Evolutionary conservation across 92 coral and sea anemone genomes (phyloP).

Genomic region (Phenganax subtilis): DNA sequence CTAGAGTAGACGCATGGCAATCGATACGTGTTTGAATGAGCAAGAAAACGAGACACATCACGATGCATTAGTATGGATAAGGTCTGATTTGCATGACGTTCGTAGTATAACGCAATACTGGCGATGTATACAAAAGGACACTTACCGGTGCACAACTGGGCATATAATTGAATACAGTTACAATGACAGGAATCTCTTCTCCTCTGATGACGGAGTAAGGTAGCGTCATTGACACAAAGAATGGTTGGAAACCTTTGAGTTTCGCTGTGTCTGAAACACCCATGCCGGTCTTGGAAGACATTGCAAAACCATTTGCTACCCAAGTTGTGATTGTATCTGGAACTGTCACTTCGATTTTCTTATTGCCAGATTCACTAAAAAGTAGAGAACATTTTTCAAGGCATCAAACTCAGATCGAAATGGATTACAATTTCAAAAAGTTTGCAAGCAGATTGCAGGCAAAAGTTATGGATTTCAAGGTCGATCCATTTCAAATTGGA

Average conservation of each 20-base stretch:
- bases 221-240: slow-evolving; percentile 80
- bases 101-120: too few relatives aligned
- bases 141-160: slow-evolving; percentile 78
- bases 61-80: too few relatives aligned
- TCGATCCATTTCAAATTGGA: too few relatives aligned
- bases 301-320: slow-evolving; percentile 87
- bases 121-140: neutral
- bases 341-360: slow-evolving; percentile 59
- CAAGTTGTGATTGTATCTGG: slow-evolving; percentile 95
- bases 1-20: too few relatives aligned
- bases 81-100: too few relatives aligned
- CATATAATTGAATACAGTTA: slow-evolving; percentile 87
- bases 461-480: too few relatives aligned
- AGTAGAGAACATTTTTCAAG: neutral
- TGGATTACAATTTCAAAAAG: too few relatives aligned
- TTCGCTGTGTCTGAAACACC: slow-evolving; percentile 69
- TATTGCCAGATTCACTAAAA: slow-evolving; percentile 17
- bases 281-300: slow-evolving; percentile 69
- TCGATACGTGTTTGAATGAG: too few relatives aligned
- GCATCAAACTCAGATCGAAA: neutral
- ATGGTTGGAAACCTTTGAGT: slow-evolving; percentile 71
- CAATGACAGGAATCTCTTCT: slow-evolving; percentile 73
- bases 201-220: slow-evolving; percentile 95
- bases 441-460: too few relatives aligned
- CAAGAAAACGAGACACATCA: too few relatives aligned